phyloP scores from a whole-genome alignment of 2,888 invertebrate species.

The Lasioglossum villosulum region DNA sequence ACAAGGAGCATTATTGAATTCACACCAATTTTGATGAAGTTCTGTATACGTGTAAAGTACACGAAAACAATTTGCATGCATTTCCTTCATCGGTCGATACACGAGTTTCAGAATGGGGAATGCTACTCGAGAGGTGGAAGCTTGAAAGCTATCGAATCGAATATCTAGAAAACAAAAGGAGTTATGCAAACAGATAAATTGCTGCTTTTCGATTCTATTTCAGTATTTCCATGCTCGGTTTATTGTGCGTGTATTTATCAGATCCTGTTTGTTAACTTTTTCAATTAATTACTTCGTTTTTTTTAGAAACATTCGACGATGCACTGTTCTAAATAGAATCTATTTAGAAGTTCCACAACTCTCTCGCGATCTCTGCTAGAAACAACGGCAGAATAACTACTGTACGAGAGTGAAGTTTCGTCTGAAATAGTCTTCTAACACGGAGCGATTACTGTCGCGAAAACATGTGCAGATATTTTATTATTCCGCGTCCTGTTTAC shows the following conservation, averaged over 20 bases:
- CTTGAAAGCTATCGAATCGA: neutral
- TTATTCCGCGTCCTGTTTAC: conserved; percentile 3
- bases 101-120: neutral
- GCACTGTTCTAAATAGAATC: neutral
- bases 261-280: neutral
- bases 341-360: neutral
- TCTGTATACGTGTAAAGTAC: neutral
- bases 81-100: conserved; percentile 3
- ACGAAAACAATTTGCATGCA: conserved; percentile 17
- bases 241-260: neutral
- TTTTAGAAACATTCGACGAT: neutral
- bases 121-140: neutral
- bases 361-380: neutral
- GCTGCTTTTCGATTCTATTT: neutral
- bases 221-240: neutral
- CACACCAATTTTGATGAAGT: conserved; percentile 9
- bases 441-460: neutral
- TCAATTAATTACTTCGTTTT: neutral
- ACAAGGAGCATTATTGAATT: neutral
- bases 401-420: neutral
- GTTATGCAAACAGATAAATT: neutral
- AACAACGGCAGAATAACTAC: neutral
- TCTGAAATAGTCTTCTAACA: neutral
- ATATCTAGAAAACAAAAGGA: neutral
- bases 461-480: neutral